Evolutionary conservation across 2,888 invertebrate species (phyloP), one percentile per base, ranked within the genome.

Genomic region (Pachycephus smyrnensis): DNA sequence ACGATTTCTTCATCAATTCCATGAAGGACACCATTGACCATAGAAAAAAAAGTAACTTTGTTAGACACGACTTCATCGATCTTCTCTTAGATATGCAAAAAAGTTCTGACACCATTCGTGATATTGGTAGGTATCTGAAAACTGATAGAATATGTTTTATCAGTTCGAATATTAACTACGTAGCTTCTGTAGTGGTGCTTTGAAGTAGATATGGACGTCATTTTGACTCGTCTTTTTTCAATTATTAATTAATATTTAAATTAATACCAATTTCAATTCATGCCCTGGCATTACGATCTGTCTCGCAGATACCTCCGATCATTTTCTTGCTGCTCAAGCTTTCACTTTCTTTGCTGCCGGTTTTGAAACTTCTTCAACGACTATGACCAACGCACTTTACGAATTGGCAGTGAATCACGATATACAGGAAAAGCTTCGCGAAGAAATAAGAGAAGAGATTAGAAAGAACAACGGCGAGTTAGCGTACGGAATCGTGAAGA

Each of bases 51-150:
- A 91, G 90, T 73, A 90, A 90, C 40, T 83, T 92, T 23, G 84
- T 86, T 71, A 86, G 91, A 68, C 89, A 92, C 37, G 93, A 93
- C 82, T 93, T 92, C 76, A 82, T 93, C 9, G 91, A 92, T 81
- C 83, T 91, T 31, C 85, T 93, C 33, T 87, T 88, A 73, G 89
- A 92, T 11, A 75, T 92, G 40, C 87, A 81, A 36, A 80, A 87
- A 1, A 79, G 87, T 75, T 85, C 88, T 0, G 82, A 82, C 0
- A 84, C 85, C 80, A n/a, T 86, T 30, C 78, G 79, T 0, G 84
- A 86, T 55, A 84, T 88, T n/a, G 86, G 88, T 88, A n/a, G 33
- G 33, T 33, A 33, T 33, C 33, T 33, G 33, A 33, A 33, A 33
- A 33, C 4, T 33, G 33, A 33, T 33, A 4, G 33, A 33, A 33